A percentile compares a stretch with the other conserved stretches of the same genome.
Evolutionary conservation across 2,888 invertebrate genomes (phyloP).

Genomic region (Dorcus hopei): DNA sequence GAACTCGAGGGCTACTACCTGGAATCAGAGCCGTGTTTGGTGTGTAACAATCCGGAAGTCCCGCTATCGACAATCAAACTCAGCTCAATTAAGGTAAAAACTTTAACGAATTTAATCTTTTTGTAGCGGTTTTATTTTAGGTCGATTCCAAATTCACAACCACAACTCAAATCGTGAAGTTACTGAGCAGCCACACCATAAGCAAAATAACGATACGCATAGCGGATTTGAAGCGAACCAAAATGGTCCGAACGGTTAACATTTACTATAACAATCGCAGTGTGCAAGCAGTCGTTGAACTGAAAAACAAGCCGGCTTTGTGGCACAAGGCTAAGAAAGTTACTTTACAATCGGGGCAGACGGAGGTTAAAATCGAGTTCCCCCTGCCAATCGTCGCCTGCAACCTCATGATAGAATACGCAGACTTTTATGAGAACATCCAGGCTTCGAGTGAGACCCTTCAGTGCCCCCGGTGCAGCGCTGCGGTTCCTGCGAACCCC

Average conservation of each 20-base stretch:
- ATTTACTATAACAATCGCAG: slow-evolving; percentile 95
- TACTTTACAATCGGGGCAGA: slow-evolving; percentile 84
- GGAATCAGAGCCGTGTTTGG: slow-evolving; percentile 95
- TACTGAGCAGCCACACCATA: slow-evolving; percentile 93
- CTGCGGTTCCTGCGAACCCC: slow-evolving; percentile 94
- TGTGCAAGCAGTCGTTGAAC: slow-evolving; percentile 94
- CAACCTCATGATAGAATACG: slow-evolving; percentile 97
- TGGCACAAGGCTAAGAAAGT: slow-evolving; percentile 98
- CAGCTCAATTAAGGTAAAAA: slow-evolving; percentile 78
- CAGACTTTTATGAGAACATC: slow-evolving; percentile 95
- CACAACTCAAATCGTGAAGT: slow-evolving; percentile 94
- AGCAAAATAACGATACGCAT: slow-evolving; percentile 90
- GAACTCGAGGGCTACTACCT: slow-evolving; percentile 95
- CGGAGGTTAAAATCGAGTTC: slow-evolving; percentile 95
- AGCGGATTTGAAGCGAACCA: slow-evolving; percentile 91
- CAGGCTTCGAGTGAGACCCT: slow-evolving; percentile 90
- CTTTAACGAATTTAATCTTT: not conserved
- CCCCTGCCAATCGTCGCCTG: slow-evolving; percentile 96
- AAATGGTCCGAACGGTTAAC: slow-evolving; percentile 95
- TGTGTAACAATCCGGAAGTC: slow-evolving; percentile 97
- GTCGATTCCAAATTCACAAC: slow-evolving; percentile 97
- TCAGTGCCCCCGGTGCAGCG: slow-evolving; percentile 94
- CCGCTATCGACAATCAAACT: slow-evolving; percentile 88
- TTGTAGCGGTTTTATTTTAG: slow-evolving; percentile 37
- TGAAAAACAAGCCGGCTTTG: slow-evolving; percentile 92